Evolutionary conservation across 2,888 invertebrate species (phyloP).

Genomic region (Brachyptera risi): DNA sequence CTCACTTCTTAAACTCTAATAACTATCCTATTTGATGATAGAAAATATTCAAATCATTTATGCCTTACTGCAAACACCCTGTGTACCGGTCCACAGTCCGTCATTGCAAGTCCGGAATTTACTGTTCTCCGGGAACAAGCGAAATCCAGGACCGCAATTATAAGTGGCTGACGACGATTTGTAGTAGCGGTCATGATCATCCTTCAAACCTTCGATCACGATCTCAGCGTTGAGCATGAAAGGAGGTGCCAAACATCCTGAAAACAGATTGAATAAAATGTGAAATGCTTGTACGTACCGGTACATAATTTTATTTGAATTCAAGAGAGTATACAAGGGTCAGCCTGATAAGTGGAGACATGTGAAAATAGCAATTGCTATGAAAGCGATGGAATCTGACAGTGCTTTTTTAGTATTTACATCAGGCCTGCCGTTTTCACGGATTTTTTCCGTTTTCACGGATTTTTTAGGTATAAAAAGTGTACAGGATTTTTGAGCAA

Average conservation of each 20-base stretch:
- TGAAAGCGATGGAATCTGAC: no score
- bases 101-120: conserved; percentile 43
- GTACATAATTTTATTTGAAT: no score
- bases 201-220: conserved; percentile 38
- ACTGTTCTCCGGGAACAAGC: conserved; percentile 41
- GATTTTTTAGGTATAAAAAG: no score
- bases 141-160: conserved; percentile 41
- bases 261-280: neutral
- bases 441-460: no score
- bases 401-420: no score
- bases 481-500: no score
- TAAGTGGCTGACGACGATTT: conserved; percentile 43
- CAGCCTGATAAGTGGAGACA: no score
- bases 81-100: conserved; percentile 45
- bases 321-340: no score
- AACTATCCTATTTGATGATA: conserved; percentile 28
- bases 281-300: no score
- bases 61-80: conserved; percentile 39
- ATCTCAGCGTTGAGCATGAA: conserved; percentile 41
- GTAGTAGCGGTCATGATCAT: conserved; percentile 38
- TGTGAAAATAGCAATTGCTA: no score
- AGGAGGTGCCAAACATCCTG: conserved; percentile 42
- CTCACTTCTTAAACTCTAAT: no score
- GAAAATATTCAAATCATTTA: conserved; percentile 24
- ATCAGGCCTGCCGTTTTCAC: no score